These are phyloP conservation scores for Aspidiotus rigidus DNA, from an alignment of 2,888 invertebrate genomes.

Conservation along the genomic window DNA sequence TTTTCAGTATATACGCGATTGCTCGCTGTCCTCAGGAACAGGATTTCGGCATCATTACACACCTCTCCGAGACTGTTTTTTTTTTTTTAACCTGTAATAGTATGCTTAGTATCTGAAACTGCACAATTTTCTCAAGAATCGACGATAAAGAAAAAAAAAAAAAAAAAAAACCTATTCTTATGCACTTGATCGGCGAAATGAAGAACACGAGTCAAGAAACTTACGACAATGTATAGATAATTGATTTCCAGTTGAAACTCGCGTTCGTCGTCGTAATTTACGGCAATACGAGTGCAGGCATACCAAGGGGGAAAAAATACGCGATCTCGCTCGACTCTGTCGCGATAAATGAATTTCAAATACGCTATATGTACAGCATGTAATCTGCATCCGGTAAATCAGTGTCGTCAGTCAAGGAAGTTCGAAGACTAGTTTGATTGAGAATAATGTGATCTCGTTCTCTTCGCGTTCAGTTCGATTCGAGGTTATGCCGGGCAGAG, in stretches of 20 bases:
- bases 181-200: not conserved
- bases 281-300: too few relatives aligned
- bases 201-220: not conserved
- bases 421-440: too few relatives aligned
- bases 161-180: not conserved
- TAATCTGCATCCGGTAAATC: too few relatives aligned
- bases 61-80: conserved; percentile 13
- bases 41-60: conserved; percentile 30
- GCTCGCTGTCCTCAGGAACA: conserved; percentile 18
- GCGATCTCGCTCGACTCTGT: too few relatives aligned
- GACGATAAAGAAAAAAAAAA: not conserved
- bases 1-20: not conserved
- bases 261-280: too few relatives aligned
- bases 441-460: too few relatives aligned
- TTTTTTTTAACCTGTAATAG: not conserved
- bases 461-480: too few relatives aligned
- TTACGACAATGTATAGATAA: not conserved
- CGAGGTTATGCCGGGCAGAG: too few relatives aligned
- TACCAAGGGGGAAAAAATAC: too few relatives aligned
- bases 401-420: too few relatives aligned
- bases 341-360: too few relatives aligned
- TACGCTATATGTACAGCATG: too few relatives aligned
- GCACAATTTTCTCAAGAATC: conserved; percentile 2
- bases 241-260: conserved; percentile 3
- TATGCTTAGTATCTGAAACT: not conserved